Percentiles rank a stretch among this genome's conserved stretches.
Conservation (phyloP, 2,797 vertebrate species). For the Benthosema pterotum region DNA sequence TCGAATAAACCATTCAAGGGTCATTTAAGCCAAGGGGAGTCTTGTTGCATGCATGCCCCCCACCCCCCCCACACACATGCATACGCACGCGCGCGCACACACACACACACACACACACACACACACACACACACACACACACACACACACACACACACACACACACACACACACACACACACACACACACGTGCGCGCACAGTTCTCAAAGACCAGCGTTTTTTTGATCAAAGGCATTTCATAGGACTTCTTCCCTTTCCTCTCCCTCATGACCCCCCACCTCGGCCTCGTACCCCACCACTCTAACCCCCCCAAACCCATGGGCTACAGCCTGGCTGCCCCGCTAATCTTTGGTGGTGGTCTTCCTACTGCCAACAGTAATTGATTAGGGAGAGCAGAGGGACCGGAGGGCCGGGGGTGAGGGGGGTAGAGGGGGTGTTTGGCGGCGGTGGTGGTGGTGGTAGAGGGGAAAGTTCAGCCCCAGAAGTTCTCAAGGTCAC, state of each 20-base stretch:
- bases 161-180: too few species aligned
- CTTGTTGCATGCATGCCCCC: constrained; percentile 41
- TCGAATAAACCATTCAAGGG: constrained; percentile 46
- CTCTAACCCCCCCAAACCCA: constrained; percentile 54
- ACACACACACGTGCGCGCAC: too few species aligned
- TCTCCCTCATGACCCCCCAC: constrained; percentile 21
- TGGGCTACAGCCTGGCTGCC: constrained; percentile 68
- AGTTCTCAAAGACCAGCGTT: constrained; percentile 57
- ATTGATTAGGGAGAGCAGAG: constrained; percentile 81
- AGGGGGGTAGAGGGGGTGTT: constrained; percentile 19
- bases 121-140: too few species aligned
- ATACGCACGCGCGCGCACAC: too few species aligned
- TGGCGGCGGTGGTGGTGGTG: constrained; percentile 13
- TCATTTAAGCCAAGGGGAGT: constrained; percentile 60
- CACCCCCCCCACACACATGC: not conserved
- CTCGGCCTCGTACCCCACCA: constrained; percentile 13
- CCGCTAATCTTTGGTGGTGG: constrained; percentile 83
- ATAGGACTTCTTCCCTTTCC: constrained; percentile 49
- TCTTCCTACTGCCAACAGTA: constrained; percentile 81
- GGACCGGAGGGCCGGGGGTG: constrained; percentile 47
- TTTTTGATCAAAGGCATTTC: constrained; percentile 74
- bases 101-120: too few species aligned
- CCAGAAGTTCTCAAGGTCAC: constrained; percentile 78
- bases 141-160: too few species aligned
- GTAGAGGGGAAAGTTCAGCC: constrained; percentile 74